Evolutionary conservation across 2,113 vertebrate genomes (phyloP).

Genomic region (Camelus bactrianus): DNA sequence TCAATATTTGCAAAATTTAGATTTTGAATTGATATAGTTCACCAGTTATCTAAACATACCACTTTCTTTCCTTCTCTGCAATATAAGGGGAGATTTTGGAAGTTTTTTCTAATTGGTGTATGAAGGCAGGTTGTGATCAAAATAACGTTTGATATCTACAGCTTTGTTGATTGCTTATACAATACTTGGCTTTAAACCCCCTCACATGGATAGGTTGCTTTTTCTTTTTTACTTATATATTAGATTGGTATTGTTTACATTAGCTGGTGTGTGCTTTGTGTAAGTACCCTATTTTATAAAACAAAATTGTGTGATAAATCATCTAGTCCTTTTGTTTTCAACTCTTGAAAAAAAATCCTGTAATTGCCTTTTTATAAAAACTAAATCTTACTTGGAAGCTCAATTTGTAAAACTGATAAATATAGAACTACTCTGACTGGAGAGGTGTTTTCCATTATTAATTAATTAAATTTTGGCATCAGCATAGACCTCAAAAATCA

Average conservation of each 20-base stretch:
- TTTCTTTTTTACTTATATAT: neutral
- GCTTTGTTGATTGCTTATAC: neutral
- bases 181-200: neutral
- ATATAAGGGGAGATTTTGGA: neutral
- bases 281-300: neutral
- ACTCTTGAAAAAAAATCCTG: neutral
- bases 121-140: neutral
- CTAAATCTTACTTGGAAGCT: slow-evolving; percentile 15
- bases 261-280: neutral
- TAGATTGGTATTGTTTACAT: neutral
- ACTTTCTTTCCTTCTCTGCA: neutral
- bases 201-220: neutral
- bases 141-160: neutral
- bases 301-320: neutral
- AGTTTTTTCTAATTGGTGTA: neutral
- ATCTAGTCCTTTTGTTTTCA: neutral
- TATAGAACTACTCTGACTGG: neutral
- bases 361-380: neutral
- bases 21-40: slow-evolving; percentile 28
- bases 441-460: slow-evolving; percentile 19
- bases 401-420: neutral
- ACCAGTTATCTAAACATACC: neutral
- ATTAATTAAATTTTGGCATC: neutral
- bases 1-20: slow-evolving; percentile 43
- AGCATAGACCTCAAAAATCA: neutral